These are phyloP conservation scores for Gorsachius goisagi DNA, from an alignment of 2,113 vertebrate species.

Conservation along the genomic window DNA sequence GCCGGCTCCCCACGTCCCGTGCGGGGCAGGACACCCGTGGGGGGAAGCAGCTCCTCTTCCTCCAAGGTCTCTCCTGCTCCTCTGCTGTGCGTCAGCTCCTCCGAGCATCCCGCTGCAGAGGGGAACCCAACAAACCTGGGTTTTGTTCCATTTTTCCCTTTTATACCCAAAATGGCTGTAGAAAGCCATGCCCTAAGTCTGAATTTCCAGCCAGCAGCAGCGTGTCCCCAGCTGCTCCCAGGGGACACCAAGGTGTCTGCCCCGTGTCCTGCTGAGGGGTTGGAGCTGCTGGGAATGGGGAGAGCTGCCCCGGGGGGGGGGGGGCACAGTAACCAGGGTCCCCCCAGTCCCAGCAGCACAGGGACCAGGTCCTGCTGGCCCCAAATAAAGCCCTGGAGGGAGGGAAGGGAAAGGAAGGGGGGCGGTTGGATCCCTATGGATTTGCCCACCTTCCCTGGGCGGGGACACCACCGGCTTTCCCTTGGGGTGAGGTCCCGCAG, in stretches of 20 bases:
- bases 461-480: not conserved
- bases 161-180: not conserved
- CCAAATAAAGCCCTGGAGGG: no score
- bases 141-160: not conserved
- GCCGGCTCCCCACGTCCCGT: fast-evolving
- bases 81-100: not conserved
- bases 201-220: not conserved
- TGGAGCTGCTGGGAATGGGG: not conserved
- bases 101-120: not conserved
- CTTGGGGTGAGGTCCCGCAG: not conserved
- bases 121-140: fast-evolving
- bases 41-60: not conserved
- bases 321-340: no score
- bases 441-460: not conserved
- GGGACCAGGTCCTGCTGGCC: not conserved
- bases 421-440: not conserved
- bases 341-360: not conserved
- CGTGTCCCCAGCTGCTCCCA: not conserved
- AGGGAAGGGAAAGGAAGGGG: not conserved
- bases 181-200: fast-evolving
- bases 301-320: not conserved
- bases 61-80: fast-evolving
- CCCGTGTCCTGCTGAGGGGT: not conserved
- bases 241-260: not conserved
- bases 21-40: not conserved